Evolutionary conservation across 1,140 invertebrate species (phyloP).

Genomic region (Trichomalopsis sarcophagae): DNA sequence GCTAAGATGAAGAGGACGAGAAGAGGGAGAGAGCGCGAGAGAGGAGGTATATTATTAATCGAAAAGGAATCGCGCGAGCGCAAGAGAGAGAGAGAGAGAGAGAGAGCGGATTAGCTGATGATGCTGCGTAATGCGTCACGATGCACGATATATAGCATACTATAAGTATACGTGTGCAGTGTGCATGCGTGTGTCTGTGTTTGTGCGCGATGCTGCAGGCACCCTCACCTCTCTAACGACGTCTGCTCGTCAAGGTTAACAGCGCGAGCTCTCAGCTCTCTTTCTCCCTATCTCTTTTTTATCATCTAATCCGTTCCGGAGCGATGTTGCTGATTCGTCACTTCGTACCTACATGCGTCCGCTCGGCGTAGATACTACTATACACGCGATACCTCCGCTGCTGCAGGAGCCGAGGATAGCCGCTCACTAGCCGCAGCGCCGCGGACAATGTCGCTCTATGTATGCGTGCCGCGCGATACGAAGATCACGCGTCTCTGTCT

Average conservation of each 20-base stretch:
- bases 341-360: constrained; percentile 17
- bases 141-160: background rate
- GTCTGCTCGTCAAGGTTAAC: constrained; percentile 49
- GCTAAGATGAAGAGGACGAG: background rate
- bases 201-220: background rate
- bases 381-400: no score
- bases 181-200: background rate
- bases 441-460: background rate
- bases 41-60: constrained; percentile 28
- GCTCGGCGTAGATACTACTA: background rate
- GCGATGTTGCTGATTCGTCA: background rate
- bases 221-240: constrained; percentile 48
- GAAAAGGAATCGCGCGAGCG: constrained; percentile 15
- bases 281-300: background rate
- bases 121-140: background rate
- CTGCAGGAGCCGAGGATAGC: background rate
- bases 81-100: background rate
- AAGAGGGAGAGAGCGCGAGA: background rate
- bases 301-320: no score
- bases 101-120: constrained; percentile 1
- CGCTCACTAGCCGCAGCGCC: background rate
- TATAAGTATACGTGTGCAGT: background rate
- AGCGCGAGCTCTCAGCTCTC: background rate
- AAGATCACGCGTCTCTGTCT: background rate
- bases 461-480: background rate